Conservation (phyloP, 2,797 vertebrate species). For the Cuniculus paca region DNA sequence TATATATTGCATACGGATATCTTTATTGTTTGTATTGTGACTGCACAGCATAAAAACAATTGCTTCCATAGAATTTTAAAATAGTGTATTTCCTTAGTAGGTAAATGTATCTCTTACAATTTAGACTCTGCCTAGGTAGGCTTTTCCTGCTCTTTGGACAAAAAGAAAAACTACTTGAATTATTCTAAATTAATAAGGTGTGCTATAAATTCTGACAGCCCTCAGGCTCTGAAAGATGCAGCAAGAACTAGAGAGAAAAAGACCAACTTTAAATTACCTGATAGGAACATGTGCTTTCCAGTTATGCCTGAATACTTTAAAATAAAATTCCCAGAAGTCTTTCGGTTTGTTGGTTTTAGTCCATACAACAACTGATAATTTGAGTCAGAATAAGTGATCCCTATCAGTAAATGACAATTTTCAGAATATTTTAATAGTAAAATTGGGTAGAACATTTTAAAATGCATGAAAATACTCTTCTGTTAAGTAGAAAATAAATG, state of each 20-base stretch:
- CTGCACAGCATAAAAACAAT: not conserved
- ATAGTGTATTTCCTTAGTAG: not conserved
- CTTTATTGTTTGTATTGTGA: not conserved
- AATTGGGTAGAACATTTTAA: not conserved
- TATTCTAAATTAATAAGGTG: constrained; percentile 62
- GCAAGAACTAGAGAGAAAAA: not conserved
- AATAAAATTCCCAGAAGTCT: not conserved
- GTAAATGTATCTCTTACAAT: not conserved
- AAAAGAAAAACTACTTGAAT: constrained; percentile 53
- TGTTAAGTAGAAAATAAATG: constrained; percentile 33
- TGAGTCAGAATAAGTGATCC: not conserved
- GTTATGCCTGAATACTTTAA: not conserved
- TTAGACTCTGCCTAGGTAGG: not conserved
- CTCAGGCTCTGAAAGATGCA: constrained; percentile 30
- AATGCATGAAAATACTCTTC: not conserved
- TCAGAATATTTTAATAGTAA: constrained; percentile 22
- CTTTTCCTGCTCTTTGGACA: not conserved
- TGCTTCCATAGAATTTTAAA: constrained; percentile 9
- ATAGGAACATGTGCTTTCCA: not conserved
- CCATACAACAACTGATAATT: constrained; percentile 19
- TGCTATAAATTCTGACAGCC: constrained; percentile 7
- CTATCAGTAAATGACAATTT: constrained; percentile 13
- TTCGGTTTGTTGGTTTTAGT: not conserved
- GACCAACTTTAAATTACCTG: constrained; percentile 20
- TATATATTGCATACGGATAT: too few relatives aligned